A percentile compares a stretch with the other conserved stretches of the same genome.
These are phyloP conservation scores for Nilaparvata lugens DNA, from an alignment of 1,140 invertebrate genomes.

Conservation along the genomic window DNA sequence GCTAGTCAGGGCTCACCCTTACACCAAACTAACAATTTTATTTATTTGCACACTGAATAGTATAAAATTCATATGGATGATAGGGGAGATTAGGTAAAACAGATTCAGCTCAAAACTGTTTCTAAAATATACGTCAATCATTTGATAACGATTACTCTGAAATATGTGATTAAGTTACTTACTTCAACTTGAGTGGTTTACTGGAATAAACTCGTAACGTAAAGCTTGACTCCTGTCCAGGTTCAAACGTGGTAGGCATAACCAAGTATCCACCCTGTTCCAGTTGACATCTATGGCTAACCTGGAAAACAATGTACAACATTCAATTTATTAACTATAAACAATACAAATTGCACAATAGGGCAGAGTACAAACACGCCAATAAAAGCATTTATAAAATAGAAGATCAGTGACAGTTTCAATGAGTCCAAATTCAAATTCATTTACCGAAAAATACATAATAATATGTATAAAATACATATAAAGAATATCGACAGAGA, in stretches of 20 bases:
- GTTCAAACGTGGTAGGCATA: slow-evolving; percentile 86
- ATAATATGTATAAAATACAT: no score
- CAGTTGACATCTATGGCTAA: slow-evolving; percentile 59
- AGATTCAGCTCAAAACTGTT: not conserved
- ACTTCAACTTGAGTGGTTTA: slow-evolving; percentile 74
- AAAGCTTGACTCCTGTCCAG: slow-evolving; percentile 79
- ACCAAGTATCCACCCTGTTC: slow-evolving; percentile 77
- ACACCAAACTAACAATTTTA: no score
- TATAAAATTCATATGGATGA: no score
- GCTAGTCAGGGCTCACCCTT: no score
- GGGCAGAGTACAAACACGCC: no score
- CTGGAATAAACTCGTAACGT: slow-evolving; percentile 72
- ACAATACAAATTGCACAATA: not conserved
- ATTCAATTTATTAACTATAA: slow-evolving; percentile 7
- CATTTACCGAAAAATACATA: no score
- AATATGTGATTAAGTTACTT: slow-evolving; percentile 27
- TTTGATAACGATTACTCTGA: not conserved
- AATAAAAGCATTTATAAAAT: no score
- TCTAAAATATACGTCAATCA: not conserved
- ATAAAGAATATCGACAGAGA: no score
- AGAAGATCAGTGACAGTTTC: no score
- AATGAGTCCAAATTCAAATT: no score
- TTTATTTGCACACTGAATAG: no score
- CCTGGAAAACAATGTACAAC: slow-evolving; percentile 29
- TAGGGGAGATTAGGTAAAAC: no score